phyloP scores from a whole-genome alignment of 2,113 vertebrate genomes.

The Glaucomys volans region DNA sequence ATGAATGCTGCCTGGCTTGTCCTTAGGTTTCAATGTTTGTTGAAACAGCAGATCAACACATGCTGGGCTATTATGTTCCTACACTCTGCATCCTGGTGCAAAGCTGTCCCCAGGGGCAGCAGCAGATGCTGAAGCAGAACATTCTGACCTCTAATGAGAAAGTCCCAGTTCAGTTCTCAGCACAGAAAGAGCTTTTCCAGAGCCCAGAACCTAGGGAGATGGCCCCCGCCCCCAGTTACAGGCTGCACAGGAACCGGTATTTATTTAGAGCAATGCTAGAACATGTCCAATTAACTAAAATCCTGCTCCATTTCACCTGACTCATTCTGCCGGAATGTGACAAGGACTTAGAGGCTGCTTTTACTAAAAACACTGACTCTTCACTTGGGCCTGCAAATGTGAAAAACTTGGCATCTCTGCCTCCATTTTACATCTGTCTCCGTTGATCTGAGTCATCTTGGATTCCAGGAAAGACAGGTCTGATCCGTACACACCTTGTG shows the following conservation, averaged over 20 bases:
- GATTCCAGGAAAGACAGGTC: not conserved
- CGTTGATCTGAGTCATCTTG: not conserved
- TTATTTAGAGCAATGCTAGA: not conserved
- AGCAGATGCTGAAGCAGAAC: not conserved
- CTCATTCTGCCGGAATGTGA: not conserved
- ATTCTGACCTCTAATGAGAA: fast-evolving
- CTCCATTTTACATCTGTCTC: not conserved
- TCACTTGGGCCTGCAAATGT: not conserved
- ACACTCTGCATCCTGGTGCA: not conserved
- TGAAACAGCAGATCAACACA: not conserved
- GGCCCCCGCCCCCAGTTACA: not conserved
- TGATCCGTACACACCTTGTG: not conserved
- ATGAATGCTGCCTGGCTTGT: not conserved
- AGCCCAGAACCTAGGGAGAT: not conserved
- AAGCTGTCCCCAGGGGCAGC: not conserved
- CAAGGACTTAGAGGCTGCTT: not conserved
- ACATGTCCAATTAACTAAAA: not conserved
- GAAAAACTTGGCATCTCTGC: not conserved
- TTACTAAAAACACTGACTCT: not conserved
- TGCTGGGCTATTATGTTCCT: not conserved
- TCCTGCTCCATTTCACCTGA: not conserved
- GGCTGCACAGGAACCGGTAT: not conserved
- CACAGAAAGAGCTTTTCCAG: not conserved
- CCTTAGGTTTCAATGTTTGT: not conserved
- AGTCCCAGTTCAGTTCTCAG: not conserved